phyloP scores from a whole-genome alignment of 2,888 invertebrate genomes.

The Chrysopilus asiliformis region DNA sequence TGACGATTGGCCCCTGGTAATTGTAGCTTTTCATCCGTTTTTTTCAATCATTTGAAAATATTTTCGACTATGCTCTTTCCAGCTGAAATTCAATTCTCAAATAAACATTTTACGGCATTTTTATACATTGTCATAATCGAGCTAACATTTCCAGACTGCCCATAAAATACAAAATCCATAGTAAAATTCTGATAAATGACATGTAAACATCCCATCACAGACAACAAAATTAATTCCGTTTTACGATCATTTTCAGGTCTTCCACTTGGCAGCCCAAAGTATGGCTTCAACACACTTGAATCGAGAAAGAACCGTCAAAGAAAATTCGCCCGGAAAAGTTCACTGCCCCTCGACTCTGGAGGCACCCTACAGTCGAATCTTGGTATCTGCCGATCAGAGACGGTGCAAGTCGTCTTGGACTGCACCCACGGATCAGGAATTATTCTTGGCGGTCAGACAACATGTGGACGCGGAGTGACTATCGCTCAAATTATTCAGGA shows the following conservation, averaged over 20 bases:
- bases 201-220: no score
- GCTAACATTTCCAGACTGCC: no score
- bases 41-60: no score
- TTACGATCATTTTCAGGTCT: constrained; percentile 15
- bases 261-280: constrained; percentile 37
- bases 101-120: no score
- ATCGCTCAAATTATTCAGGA: constrained; percentile 31
- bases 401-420: constrained; percentile 34
- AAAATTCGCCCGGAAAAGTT: constrained; percentile 39
- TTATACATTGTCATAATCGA: no score
- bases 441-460: constrained; percentile 24
- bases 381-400: constrained; percentile 33
- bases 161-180: no score
- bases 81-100: no score
- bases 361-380: constrained; percentile 23
- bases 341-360: constrained; percentile 31
- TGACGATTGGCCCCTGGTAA: no score
- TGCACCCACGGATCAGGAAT: constrained; percentile 36
- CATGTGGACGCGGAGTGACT: constrained; percentile 30
- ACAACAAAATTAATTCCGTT: not conserved
- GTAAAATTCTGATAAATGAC: no score
- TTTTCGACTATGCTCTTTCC: no score
- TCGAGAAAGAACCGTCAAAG: constrained; percentile 38
- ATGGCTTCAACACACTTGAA: constrained; percentile 44
- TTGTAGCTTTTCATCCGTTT: no score